Percentiles rank a stretch among this genome's conserved stretches.
Evolutionary conservation across 1,140 invertebrate species (phyloP).

Genomic region (Cotesia vestalis): DNA sequence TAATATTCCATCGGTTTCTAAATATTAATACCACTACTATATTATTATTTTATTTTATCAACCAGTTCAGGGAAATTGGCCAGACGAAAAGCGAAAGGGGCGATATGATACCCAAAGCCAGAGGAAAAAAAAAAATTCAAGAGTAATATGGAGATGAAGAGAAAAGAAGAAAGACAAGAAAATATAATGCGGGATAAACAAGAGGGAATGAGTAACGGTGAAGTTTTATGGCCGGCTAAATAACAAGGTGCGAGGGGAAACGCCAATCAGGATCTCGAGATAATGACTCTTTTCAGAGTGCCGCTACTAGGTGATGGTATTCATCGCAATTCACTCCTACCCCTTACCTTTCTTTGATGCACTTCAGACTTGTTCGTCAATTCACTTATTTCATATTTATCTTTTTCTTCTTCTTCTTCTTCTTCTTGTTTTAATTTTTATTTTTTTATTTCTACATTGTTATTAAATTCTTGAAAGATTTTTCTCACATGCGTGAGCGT

Average conservation of each 20-base stretch:
- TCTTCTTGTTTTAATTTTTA: too few species aligned
- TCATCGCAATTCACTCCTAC: not conserved
- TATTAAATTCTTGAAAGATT: too few species aligned
- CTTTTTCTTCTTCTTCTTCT: not conserved
- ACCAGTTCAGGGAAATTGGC: too few species aligned
- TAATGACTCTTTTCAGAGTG: conserved; percentile 39
- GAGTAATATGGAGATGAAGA: not conserved
- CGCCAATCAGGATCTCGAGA: conserved; percentile 37
- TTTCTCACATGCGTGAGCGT: too few species aligned
- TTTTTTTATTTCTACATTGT: too few species aligned
- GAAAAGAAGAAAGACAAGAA: not conserved
- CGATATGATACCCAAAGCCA: too few species aligned
- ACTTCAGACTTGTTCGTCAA: not conserved
- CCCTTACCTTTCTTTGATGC: not conserved
- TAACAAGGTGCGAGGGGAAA: conserved; percentile 41
- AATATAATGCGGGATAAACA: not conserved
- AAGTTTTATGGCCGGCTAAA: conserved; percentile 25
- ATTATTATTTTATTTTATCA: too few species aligned
- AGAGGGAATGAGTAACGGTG: not conserved
- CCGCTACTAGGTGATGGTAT: conserved; percentile 35
- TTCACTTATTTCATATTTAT: not conserved
- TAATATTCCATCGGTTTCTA: too few species aligned
- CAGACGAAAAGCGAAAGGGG: too few species aligned
- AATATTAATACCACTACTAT: too few species aligned
- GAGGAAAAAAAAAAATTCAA: too few species aligned